A percentile compares a stretch with the other conserved stretches of the same genome.
phyloP scores from a whole-genome alignment of 2,113 vertebrate species.

The Dipodomys spectabilis region DNA sequence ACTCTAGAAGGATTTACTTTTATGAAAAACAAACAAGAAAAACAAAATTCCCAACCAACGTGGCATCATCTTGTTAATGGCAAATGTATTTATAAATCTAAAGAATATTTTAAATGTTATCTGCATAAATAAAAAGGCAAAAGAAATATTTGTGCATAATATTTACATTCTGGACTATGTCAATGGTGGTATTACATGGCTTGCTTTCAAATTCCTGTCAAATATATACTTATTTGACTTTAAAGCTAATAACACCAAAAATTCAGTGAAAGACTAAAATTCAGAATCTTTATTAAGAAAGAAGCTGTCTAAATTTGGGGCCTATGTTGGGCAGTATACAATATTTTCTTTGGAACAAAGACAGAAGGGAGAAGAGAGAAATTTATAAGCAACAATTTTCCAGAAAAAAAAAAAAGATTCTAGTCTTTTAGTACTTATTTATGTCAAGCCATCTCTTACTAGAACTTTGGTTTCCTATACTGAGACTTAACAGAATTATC shows the following conservation, averaged over 20 bases:
- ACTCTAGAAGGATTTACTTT: neutral
- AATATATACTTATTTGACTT: neutral
- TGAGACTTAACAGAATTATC: conserved; percentile 57
- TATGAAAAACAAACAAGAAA: too few relatives aligned
- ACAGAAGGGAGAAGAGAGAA: neutral
- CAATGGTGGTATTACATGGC: neutral
- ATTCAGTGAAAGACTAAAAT: neutral
- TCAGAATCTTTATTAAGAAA: too few relatives aligned
- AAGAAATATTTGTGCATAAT: conserved; percentile 1
- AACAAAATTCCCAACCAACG: too few relatives aligned
- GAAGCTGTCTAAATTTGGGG: too few relatives aligned
- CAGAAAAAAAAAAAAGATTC: neutral
- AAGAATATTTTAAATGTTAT: neutral
- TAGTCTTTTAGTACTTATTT: conserved; percentile 55
- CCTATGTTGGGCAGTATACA: neutral
- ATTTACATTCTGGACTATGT: conserved; percentile 3
- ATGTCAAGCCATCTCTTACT: conserved; percentile 49
- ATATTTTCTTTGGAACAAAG: neutral
- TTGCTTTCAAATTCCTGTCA: neutral
- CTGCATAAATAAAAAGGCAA: conserved; percentile 5
- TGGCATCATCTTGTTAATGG: neutral
- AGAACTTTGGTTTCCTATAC: conserved; percentile 55
- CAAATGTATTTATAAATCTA: neutral
- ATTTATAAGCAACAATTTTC: conserved; percentile 47
- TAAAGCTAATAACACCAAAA: conserved; percentile 46